Base-by-base conservation (phyloP, 2,797 vertebrate genomes). In the Arctocebus calabarensis region DNA sequence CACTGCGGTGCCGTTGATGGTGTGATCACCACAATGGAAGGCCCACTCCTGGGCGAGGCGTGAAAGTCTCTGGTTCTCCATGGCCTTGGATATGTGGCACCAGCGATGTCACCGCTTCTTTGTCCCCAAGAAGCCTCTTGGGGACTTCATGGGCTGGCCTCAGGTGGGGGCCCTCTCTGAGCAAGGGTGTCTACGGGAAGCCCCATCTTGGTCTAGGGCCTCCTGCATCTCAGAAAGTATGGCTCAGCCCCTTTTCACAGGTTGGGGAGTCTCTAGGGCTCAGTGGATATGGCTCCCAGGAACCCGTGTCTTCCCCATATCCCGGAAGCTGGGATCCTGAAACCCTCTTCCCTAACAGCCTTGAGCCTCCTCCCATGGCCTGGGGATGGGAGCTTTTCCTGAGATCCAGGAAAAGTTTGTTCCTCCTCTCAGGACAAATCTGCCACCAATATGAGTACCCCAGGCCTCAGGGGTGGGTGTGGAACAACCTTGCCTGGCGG, bases 31-130 rank as follows among this genome's bases (percentile, higher is more conserved):
- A 25, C 1, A 0, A 11, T 0, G n/a, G 62, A 17, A 55, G 29
- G 45, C 17, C 25, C 59, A 32, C 13, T 37, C 7, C 52, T 0
- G 0, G 0, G 7, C 43, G 6, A 19, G 34, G 0, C 22, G 0
- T 0, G 19, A 4, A 0, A 25, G 27, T 17, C 57, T 85, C 74
- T 20, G 23, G 57, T n/a, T 61, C 52, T 57, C 78, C 55, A 17
- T 7, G 81, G 34, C 25, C 12, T 34, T 20, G 13, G 52, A 37
- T 2, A 1, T 22, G 64, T 14, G 3, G 23, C 13, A 6, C 8
- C 7, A 8, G 23, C 2, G 0, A n/a, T 3, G 8, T 57, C 59
- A 22, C 82, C 2, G 14, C n/a, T n/a, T n/a, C n/a, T n/a, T n/a
- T n/a, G n/a, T n/a, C n/a, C n/a, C n/a, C n/a, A n/a, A 14, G 78